A percentile compares a stretch with the other conserved stretches of the same genome.
phyloP scores from a whole-genome alignment of 2,888 invertebrate species.

The Baronia brevicornis region DNA sequence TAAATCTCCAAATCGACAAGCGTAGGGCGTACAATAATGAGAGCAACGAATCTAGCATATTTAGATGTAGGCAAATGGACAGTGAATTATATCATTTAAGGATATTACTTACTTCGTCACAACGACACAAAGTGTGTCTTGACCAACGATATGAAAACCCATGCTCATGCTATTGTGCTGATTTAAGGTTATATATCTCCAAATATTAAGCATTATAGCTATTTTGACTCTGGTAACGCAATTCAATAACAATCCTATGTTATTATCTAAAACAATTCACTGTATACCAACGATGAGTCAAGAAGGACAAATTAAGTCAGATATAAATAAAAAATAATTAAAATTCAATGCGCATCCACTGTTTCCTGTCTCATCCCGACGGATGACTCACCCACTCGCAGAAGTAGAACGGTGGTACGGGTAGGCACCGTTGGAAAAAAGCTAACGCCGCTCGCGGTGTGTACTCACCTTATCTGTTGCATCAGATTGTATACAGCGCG shows the following conservation, averaged over 20 bases:
- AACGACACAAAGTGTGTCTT: no score
- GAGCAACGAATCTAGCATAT: no score
- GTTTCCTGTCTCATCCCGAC: slow-evolving; percentile 30
- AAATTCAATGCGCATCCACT: slow-evolving; percentile 33
- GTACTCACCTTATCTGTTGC: slow-evolving; percentile 68
- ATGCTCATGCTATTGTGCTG: no score
- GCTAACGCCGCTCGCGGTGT: slow-evolving; percentile 37
- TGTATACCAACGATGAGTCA: background rate
- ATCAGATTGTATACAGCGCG: slow-evolving; percentile 63
- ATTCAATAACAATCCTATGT: slow-evolving; percentile 1
- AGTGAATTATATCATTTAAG: no score
- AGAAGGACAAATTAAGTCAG: background rate
- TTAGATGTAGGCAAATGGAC: no score
- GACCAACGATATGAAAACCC: no score
- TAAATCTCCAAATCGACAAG: no score
- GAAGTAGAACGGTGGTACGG: slow-evolving; percentile 64
- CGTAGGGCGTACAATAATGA: no score
- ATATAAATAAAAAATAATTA: slow-evolving; percentile 8
- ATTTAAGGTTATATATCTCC: no score
- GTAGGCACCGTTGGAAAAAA: slow-evolving; percentile 59
- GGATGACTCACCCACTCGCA: slow-evolving; percentile 52
- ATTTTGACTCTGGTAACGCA: background rate
- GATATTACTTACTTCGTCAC: no score
- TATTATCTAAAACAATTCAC: slow-evolving; percentile 9
- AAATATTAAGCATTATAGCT: background rate